These are phyloP conservation scores for Pogonognathellus flavescens DNA, from an alignment of 1,140 invertebrate species.

Conservation along the genomic window DNA sequence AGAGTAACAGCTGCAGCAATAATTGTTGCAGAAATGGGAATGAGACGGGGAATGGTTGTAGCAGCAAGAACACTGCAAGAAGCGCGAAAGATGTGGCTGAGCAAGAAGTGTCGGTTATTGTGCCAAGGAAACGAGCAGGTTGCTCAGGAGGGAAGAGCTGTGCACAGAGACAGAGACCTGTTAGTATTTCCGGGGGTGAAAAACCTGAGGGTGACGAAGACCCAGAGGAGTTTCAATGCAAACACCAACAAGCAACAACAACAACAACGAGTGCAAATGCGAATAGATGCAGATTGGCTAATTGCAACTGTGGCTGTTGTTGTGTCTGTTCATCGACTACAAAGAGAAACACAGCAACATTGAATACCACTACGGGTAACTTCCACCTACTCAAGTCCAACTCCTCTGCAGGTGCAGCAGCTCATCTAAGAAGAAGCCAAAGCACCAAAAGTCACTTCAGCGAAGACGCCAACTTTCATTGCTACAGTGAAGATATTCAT, in stretches of 20 bases:
- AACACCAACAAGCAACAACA: too few relatives aligned
- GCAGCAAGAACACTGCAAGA: neutral
- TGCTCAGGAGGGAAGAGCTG: conserved; percentile 15
- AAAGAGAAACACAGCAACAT: conserved; percentile 34
- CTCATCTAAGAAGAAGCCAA: conserved; percentile 64
- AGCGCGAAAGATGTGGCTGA: neutral
- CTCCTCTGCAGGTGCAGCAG: conserved; percentile 52
- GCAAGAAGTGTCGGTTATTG: conserved; percentile 53
- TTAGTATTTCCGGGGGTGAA: conserved; percentile 67
- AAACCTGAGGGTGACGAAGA: conserved; percentile 64
- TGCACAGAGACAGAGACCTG: conserved; percentile 31
- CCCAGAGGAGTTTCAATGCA: too few relatives aligned
- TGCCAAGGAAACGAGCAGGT: conserved; percentile 54
- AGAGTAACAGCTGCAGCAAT: neutral
- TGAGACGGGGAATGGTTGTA: neutral
- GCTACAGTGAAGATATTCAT: conserved; percentile 39
- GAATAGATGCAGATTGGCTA: neutral
- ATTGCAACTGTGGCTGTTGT: neutral
- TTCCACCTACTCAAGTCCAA: conserved; percentile 12
- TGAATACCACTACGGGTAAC: conserved; percentile 11
- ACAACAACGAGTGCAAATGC: too few relatives aligned
- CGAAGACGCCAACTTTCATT: conserved; percentile 26
- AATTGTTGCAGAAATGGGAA: neutral
- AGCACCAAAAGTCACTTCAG: conserved; percentile 62
- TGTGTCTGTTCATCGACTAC: neutral